Evolutionary conservation across 2,113 vertebrate genomes (phyloP).

Genomic region (Daboia siamensis): DNA sequence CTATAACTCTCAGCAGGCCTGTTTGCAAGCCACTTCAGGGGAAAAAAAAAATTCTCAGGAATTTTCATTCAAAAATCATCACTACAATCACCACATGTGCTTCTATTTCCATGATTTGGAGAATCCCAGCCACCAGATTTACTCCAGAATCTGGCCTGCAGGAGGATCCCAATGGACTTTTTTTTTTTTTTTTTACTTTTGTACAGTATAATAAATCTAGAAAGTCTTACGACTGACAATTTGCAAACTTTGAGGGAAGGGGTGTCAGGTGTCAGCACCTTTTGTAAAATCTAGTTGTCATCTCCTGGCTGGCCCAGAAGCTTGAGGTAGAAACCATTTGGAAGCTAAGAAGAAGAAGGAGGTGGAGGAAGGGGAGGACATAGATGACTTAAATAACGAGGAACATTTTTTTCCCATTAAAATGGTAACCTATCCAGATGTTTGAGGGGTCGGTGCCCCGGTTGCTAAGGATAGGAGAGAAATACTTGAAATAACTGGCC

Average conservation of each 20-base stretch:
- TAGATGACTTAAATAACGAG: not conserved
- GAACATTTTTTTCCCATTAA: not conserved
- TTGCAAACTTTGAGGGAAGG: not conserved
- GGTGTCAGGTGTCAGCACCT: too few relatives aligned
- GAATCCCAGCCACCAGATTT: not conserved
- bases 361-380: too few relatives aligned
- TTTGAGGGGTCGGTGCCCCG: not conserved
- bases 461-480: not conserved
- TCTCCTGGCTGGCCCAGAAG: not conserved
- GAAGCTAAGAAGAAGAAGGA: not conserved
- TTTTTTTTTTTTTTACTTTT: not conserved
- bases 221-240: not conserved
- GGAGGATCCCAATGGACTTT: not conserved
- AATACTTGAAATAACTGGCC: not conserved
- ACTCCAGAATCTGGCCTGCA: not conserved
- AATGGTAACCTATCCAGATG: not conserved
- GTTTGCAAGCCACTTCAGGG: not conserved
- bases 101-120: too few relatives aligned
- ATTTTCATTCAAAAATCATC: not conserved
- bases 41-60: not conserved
- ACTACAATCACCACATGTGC: not conserved
- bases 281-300: not conserved
- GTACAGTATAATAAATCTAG: conserved; percentile 42
- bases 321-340: not conserved
- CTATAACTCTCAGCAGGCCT: conserved; percentile 39